Conservation (phyloP, 2,888 invertebrate genomes). For the Junonia oenone region DNA sequence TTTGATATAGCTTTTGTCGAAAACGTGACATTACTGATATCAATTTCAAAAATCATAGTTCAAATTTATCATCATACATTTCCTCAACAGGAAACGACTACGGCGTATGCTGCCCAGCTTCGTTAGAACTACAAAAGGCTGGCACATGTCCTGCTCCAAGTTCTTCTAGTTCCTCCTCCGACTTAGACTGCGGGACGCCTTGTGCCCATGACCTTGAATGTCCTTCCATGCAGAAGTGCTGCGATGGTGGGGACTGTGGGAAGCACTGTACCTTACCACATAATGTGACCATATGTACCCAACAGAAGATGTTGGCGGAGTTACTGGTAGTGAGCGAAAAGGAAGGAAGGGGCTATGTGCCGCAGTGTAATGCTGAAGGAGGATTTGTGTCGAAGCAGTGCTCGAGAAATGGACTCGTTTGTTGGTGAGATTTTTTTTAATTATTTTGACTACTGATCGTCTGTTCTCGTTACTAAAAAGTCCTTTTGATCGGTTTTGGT, state of each 20-base stretch:
- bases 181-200: constrained; percentile 80
- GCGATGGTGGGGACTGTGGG: constrained; percentile 85
- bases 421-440: constrained; percentile 87
- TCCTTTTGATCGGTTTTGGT: too few species aligned
- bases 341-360: constrained; percentile 90
- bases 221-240: constrained; percentile 90
- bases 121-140: constrained; percentile 86
- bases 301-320: constrained; percentile 88
- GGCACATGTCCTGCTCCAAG: constrained; percentile 85
- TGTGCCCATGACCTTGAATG: constrained; percentile 91
- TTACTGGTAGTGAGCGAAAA: constrained; percentile 87
- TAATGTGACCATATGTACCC: constrained; percentile 88
- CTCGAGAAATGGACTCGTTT: constrained; percentile 90
- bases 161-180: too few species aligned
- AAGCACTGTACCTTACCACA: constrained; percentile 86
- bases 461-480: too few species aligned
- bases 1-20: too few species aligned
- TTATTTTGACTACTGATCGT: too few species aligned
- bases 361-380: constrained; percentile 87
- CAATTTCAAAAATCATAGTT: neutral
- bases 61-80: neutral
- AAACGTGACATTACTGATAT: too few species aligned
- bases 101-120: constrained; percentile 92
- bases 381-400: constrained; percentile 87
- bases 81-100: constrained; percentile 84